phyloP scores from a whole-genome alignment of 2,888 invertebrate genomes.

The Hypsopygia costalis region DNA sequence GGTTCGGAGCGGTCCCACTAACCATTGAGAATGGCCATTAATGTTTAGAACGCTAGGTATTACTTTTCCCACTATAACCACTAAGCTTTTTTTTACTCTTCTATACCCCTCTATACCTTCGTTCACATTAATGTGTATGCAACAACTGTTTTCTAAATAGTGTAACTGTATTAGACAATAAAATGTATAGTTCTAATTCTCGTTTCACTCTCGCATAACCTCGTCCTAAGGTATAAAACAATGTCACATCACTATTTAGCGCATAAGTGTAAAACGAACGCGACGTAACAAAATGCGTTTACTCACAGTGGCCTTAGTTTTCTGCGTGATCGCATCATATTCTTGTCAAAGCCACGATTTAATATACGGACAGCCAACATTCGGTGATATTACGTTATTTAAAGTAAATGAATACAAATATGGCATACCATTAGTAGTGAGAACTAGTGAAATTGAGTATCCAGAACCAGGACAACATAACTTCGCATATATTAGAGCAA shows the following conservation, averaged over 20 bases:
- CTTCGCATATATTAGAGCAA: conserved; percentile 56
- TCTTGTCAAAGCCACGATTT: conserved; percentile 61
- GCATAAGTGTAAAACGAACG: conserved; percentile 37
- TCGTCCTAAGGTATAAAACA: conserved; percentile 54
- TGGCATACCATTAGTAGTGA: conserved; percentile 55
- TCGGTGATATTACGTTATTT: conserved; percentile 57
- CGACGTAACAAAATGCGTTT: conserved; percentile 49
- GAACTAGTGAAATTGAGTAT: conserved; percentile 53
- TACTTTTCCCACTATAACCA: no score
- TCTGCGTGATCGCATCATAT: conserved; percentile 41
- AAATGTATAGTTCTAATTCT: no score
- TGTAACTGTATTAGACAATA: no score
- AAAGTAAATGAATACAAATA: conserved; percentile 52
- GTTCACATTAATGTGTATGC: no score
- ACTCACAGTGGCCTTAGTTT: conserved; percentile 32
- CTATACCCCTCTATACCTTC: no score
- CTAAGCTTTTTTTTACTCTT: no score
- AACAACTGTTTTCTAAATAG: no score
- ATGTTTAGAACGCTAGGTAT: no score
- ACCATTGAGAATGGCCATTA: no score
- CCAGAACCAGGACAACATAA: conserved; percentile 55
- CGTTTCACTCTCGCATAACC: conserved; percentile 30
- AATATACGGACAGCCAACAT: conserved; percentile 45
- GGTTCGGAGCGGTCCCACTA: no score
- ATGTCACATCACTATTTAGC: conserved; percentile 37